phyloP scores from a whole-genome alignment of 2,888 invertebrate species.

The Galerucella nymphaeae region DNA sequence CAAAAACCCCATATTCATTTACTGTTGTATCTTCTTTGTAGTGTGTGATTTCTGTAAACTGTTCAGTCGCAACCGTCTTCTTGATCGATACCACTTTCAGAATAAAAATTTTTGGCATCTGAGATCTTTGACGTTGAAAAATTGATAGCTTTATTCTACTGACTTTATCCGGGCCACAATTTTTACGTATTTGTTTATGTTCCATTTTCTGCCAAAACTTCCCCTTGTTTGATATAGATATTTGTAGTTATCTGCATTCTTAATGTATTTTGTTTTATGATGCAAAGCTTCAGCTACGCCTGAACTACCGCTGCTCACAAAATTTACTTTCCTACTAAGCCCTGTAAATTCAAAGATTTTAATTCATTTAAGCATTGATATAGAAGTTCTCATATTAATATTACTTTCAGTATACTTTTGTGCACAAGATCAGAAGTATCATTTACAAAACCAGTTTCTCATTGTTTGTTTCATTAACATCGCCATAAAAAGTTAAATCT shows the following conservation, averaged over 20 bases:
- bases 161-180: conserved; percentile 4
- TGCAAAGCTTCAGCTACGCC: too few relatives aligned
- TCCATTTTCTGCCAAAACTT: background rate
- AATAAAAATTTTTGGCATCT: conserved; percentile 3
- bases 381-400: conserved; percentile 2
- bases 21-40: background rate
- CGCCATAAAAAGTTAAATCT: conserved; percentile 39
- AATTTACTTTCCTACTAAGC: too few relatives aligned
- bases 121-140: conserved; percentile 11
- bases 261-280: too few relatives aligned
- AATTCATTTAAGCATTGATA: background rate
- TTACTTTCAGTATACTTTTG: background rate
- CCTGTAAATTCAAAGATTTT: too few relatives aligned
- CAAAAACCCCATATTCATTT: too few relatives aligned
- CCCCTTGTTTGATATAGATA: background rate
- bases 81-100: conserved; percentile 31
- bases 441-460: conserved; percentile 42
- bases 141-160: conserved; percentile 20
- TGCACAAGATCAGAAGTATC: conserved; percentile 7
- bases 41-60: conserved; percentile 16
- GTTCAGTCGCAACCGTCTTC: conserved; percentile 15
- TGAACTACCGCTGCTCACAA: too few relatives aligned
- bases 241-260: too few relatives aligned
- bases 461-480: conserved; percentile 42
- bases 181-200: conserved; percentile 12